Conservation (phyloP, 1,140 invertebrate genomes). For the Vanessa tameamea region DNA sequence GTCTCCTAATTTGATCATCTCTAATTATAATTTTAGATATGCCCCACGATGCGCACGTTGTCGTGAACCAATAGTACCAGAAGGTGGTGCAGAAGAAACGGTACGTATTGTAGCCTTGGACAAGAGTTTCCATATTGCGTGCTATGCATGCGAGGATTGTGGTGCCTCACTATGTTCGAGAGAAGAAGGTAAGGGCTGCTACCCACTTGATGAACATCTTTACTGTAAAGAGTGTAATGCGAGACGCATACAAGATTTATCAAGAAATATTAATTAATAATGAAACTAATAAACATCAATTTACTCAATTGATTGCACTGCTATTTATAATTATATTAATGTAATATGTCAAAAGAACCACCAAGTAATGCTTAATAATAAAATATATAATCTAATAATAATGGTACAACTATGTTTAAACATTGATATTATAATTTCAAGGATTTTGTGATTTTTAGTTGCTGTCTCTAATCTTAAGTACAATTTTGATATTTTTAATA, state of each 20-base stretch:
- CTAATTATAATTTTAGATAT: constrained; percentile 81
- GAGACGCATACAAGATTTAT: constrained; percentile 90
- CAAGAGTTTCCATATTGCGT: constrained; percentile 97
- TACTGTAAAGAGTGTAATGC: constrained; percentile 98
- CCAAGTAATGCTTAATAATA: background rate
- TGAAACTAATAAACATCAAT: background rate
- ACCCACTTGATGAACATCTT: constrained; percentile 97
- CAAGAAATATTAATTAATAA: constrained; percentile 86
- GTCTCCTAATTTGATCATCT: background rate
- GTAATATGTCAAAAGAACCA: constrained; percentile 1
- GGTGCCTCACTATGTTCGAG: constrained; percentile 94
- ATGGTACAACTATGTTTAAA: too few relatives aligned
- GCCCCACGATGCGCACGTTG: constrained; percentile 98
- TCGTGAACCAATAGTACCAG: constrained; percentile 96
- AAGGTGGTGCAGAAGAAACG: constrained; percentile 96
- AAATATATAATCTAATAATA: background rate
- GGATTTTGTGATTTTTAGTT: too few relatives aligned
- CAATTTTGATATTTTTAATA: background rate
- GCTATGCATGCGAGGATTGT: constrained; percentile 99
- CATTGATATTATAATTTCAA: too few relatives aligned
- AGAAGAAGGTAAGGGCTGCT: constrained; percentile 97
- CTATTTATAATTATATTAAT: constrained; percentile 28
- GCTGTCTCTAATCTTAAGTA: background rate
- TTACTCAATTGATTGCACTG: constrained; percentile 20
- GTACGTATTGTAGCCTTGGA: constrained; percentile 98